phyloP scores from a whole-genome alignment of 2,797 vertebrate genomes.

The Sebastes iracundus region DNA sequence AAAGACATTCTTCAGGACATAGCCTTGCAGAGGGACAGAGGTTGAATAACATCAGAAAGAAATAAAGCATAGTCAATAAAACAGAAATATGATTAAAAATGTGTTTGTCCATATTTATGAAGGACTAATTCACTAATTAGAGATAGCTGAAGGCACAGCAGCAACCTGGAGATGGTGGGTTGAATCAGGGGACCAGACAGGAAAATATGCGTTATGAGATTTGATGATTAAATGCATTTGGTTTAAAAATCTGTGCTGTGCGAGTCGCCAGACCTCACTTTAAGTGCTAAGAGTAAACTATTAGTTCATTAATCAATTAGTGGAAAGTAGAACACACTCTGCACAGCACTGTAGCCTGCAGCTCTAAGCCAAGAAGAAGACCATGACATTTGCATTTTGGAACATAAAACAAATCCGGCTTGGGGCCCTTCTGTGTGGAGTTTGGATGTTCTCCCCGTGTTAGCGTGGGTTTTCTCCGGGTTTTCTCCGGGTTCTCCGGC shows the following conservation, averaged over 20 bases:
- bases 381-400: no score
- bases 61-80: conserved; percentile 5
- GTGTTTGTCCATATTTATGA: background rate
- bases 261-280: background rate
- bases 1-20: background rate
- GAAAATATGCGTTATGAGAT: background rate
- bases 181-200: background rate
- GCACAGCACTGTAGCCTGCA: no score
- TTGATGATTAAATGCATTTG: conserved; percentile 3
- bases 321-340: no score
- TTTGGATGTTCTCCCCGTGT: no score
- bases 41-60: background rate
- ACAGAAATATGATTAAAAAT: background rate
- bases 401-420: no score
- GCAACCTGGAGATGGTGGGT: background rate
- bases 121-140: background rate
- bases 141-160: background rate
- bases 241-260: background rate
- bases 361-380: no score
- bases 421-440: no score
- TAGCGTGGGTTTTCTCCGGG: no score
- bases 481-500: no score
- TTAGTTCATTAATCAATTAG: background rate
- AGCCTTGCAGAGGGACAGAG: background rate
- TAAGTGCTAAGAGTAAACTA: background rate